A percentile compares a stretch with the other conserved stretches of the same genome.
Evolutionary conservation across 1,140 invertebrate species (phyloP).

Genomic region (Papilio polyxenes): DNA sequence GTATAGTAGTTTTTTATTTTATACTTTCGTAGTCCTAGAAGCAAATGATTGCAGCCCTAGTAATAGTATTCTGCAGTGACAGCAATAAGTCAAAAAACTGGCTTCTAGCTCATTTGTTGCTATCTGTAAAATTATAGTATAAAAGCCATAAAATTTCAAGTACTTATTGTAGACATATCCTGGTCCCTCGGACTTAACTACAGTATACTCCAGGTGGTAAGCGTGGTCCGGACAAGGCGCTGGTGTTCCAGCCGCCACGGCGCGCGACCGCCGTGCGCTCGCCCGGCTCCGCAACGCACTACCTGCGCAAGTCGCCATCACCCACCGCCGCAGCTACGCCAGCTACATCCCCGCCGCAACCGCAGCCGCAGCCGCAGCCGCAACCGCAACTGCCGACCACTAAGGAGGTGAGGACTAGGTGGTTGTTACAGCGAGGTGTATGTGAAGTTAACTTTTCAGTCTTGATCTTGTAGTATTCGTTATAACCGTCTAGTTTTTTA

Average conservation of each 20-base stretch:
- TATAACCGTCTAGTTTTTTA: no score
- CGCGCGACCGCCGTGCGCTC: constrained; percentile 82
- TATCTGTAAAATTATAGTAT: no score
- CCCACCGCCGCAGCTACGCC: constrained; percentile 86
- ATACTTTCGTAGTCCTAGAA: neutral
- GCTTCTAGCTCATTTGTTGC: no score
- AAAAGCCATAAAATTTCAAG: no score
- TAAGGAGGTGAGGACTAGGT: constrained; percentile 48
- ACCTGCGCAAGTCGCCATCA: constrained; percentile 93
- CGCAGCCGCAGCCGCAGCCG: constrained; percentile 70
- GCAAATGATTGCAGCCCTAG: no score
- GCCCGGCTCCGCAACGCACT: constrained; percentile 86
- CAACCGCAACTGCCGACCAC: constrained; percentile 72
- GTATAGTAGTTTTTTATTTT: constrained; percentile 42
- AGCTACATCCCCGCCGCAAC: constrained; percentile 52
- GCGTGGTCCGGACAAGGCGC: constrained; percentile 76
- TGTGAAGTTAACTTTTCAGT: no score
- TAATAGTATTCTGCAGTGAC: no score
- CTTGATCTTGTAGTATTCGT: no score
- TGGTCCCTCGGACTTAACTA: neutral
- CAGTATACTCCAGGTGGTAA: constrained; percentile 60
- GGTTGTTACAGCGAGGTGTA: neutral
- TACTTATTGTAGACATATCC: no score
- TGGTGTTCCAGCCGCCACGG: constrained; percentile 82
- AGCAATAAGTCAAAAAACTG: neutral